A percentile compares a stretch with the other conserved stretches of the same genome.
Conservation (phyloP, 2,888 invertebrate species). For the Oscheius onirici region DNA sequence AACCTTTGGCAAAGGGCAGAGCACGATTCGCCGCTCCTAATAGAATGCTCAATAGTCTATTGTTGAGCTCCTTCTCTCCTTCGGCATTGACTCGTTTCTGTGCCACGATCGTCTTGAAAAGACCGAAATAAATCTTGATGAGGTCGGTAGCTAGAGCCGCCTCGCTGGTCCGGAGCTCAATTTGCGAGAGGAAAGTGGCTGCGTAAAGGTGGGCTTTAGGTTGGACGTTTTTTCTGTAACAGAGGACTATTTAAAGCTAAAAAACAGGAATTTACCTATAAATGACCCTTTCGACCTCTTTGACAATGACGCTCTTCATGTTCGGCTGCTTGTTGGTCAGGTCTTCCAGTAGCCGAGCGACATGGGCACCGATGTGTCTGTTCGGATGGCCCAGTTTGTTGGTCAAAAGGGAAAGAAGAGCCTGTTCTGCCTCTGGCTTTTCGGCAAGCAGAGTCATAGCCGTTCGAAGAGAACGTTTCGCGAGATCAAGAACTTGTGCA, state of each 20-base stretch:
- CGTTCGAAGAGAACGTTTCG: constrained; percentile 81
- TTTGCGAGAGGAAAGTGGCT: constrained; percentile 88
- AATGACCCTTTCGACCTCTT: constrained; percentile 88
- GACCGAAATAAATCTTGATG: constrained; percentile 90
- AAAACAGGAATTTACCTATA: too few species aligned
- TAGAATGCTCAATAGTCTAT: constrained; percentile 84
- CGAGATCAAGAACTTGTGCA: constrained; percentile 83
- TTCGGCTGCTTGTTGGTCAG: constrained; percentile 86
- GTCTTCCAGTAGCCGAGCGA: constrained; percentile 85
- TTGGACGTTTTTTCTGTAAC: constrained; percentile 83
- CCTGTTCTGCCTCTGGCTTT: constrained; percentile 87
- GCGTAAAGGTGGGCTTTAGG: constrained; percentile 90
- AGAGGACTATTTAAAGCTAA: too few species aligned
- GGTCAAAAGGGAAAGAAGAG: constrained; percentile 82
- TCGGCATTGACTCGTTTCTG: constrained; percentile 76
- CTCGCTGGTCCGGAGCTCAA: constrained; percentile 77
- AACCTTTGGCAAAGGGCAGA: constrained; percentile 82
- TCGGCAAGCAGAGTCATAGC: constrained; percentile 82
- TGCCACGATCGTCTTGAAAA: constrained; percentile 82
- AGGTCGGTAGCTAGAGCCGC: constrained; percentile 78
- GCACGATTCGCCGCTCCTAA: constrained; percentile 85
- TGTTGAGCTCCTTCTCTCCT: constrained; percentile 78
- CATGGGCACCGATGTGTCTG: constrained; percentile 86
- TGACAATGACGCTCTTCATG: constrained; percentile 87
- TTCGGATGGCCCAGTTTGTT: constrained; percentile 96